phyloP scores from a whole-genome alignment of 1,140 invertebrate genomes.

The Trinorchestia longiramus region DNA sequence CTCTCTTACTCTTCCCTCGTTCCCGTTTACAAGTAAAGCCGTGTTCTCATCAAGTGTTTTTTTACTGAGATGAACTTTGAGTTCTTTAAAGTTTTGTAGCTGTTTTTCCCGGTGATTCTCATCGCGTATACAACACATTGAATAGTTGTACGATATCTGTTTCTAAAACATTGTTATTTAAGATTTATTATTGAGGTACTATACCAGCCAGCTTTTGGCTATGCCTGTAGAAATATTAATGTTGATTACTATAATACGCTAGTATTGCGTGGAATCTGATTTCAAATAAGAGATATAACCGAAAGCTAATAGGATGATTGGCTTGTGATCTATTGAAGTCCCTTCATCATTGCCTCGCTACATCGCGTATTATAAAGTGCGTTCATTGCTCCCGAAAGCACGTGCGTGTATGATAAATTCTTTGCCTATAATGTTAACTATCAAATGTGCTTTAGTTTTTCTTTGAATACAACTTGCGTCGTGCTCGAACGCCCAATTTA shows the following conservation, averaged over 20 bases:
- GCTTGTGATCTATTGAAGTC: too few relatives aligned
- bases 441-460: too few relatives aligned
- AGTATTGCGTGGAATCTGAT: background rate
- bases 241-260: background rate
- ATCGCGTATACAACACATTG: background rate
- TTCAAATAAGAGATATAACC: background rate
- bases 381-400: too few relatives aligned
- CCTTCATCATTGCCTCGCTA: too few relatives aligned
- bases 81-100: background rate
- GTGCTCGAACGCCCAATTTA: too few relatives aligned
- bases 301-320: background rate
- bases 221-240: background rate
- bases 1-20: background rate
- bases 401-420: too few relatives aligned
- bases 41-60: conserved; percentile 20
- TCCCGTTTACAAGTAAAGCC: conserved; percentile 39
- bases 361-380: too few relatives aligned
- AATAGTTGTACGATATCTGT: background rate
- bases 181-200: background rate
- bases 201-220: background rate
- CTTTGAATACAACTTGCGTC: too few relatives aligned
- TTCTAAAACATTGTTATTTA: background rate
- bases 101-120: background rate
- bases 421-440: too few relatives aligned
- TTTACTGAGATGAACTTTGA: background rate